Evolutionary conservation across 2,888 invertebrate genomes (phyloP).

Genomic region (Dione juno): DNA sequence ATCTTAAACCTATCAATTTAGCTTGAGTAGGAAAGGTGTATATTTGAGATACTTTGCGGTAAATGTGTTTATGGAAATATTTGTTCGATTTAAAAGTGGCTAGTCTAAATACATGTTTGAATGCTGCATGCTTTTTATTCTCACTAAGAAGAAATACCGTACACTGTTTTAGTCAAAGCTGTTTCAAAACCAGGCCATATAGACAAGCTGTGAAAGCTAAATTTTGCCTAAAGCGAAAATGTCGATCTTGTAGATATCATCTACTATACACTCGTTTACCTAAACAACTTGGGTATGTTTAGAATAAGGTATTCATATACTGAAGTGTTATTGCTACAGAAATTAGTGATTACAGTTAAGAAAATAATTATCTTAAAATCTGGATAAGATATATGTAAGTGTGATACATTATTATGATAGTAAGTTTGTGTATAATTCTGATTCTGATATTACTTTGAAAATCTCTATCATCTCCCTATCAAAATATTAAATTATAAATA

Average conservation of each 20-base stretch:
- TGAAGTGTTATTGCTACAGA: too few relatives aligned
- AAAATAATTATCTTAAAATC: too few relatives aligned
- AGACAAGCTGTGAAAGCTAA: constrained; percentile 10
- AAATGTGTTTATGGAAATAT: background rate
- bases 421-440: too few relatives aligned
- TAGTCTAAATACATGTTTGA: background rate
- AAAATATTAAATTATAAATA: background rate
- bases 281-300: background rate
- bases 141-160: background rate
- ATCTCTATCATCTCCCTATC: too few relatives aligned
- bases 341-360: too few relatives aligned
- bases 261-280: background rate
- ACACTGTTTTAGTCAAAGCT: background rate
- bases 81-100: constrained; percentile 9
- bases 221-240: background rate
- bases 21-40: background rate
- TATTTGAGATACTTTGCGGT: background rate
- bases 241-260: too few relatives aligned
- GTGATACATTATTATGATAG: too few relatives aligned
- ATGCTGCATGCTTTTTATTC: background rate
- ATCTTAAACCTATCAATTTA: background rate
- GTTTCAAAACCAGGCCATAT: constrained; percentile 19
- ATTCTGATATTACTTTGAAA: too few relatives aligned
- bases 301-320: too few relatives aligned
- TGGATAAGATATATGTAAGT: too few relatives aligned